Evolutionary conservation across 2,113 vertebrate species (phyloP).

Genomic region (Psilopsiagon aymara): DNA sequence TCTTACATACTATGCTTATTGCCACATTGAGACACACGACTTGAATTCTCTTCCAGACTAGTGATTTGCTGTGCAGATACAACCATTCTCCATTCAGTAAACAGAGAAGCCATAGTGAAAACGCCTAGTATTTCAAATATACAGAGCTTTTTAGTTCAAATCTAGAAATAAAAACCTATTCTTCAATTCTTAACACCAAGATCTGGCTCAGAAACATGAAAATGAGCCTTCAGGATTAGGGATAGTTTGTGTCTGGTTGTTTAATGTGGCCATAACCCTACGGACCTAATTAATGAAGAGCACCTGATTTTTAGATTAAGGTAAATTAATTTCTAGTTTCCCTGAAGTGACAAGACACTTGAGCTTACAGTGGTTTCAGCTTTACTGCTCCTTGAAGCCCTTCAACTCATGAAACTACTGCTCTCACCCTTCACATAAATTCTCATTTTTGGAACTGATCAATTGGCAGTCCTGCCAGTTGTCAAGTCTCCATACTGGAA

Average conservation of each 20-base stretch:
- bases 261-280: background rate
- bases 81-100: background rate
- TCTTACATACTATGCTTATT: background rate
- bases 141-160: background rate
- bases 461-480: background rate
- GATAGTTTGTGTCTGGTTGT: background rate
- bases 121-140: background rate
- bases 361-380: background rate
- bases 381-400: background rate
- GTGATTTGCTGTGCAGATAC: background rate
- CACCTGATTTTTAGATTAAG: background rate
- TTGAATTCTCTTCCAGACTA: background rate
- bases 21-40: background rate
- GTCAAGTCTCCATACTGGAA: background rate
- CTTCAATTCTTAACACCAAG: background rate
- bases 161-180: background rate
- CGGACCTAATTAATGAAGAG: background rate
- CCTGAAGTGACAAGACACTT: background rate
- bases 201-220: background rate
- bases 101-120: background rate
- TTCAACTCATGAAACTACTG: background rate
- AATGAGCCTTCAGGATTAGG: background rate
- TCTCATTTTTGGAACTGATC: background rate
- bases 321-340: background rate
- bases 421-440: background rate